A percentile compares a stretch with the other conserved stretches of the same genome.
These are phyloP conservation scores for Mimachlamys varia DNA, from an alignment of 2,888 invertebrate genomes.

Conservation along the genomic window DNA sequence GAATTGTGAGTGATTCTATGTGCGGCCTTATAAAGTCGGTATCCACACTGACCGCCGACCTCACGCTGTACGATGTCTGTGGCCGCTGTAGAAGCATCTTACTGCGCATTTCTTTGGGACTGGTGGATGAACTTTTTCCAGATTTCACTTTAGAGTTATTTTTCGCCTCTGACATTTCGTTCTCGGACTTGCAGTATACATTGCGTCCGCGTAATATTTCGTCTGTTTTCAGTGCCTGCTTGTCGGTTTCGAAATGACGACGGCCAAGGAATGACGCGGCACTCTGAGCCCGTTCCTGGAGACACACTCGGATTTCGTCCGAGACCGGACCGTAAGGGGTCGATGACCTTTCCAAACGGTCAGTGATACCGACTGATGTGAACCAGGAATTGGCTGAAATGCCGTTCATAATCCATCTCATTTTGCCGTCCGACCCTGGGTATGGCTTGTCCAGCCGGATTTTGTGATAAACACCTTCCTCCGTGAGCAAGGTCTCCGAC, in stretches of 20 bases:
- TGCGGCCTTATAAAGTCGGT: conserved; percentile 16
- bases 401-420: conserved; percentile 38
- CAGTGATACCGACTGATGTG: conserved; percentile 42
- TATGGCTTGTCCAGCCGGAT: conserved; percentile 36
- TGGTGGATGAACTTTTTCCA: neutral
- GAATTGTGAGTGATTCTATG: neutral
- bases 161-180: neutral
- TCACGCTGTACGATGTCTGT: neutral
- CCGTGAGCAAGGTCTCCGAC: neutral
- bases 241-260: conserved; percentile 1
- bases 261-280: neutral
- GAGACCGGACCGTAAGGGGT: conserved; percentile 36
- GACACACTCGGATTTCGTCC: neutral
- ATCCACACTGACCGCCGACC: neutral
- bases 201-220: conserved; percentile 46
- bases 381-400: conserved; percentile 51
- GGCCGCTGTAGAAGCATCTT: neutral
- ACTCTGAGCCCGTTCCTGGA: conserved; percentile 44
- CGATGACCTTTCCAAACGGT: conserved; percentile 23
- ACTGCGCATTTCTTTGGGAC: neutral
- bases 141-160: neutral
- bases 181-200: neutral
- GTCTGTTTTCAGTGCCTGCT: conserved; percentile 3
- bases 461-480: neutral
- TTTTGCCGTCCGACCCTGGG: conserved; percentile 34